Evolutionary conservation across 2,113 vertebrate genomes (phyloP).

Genomic region (Tachysurus vachellii): DNA sequence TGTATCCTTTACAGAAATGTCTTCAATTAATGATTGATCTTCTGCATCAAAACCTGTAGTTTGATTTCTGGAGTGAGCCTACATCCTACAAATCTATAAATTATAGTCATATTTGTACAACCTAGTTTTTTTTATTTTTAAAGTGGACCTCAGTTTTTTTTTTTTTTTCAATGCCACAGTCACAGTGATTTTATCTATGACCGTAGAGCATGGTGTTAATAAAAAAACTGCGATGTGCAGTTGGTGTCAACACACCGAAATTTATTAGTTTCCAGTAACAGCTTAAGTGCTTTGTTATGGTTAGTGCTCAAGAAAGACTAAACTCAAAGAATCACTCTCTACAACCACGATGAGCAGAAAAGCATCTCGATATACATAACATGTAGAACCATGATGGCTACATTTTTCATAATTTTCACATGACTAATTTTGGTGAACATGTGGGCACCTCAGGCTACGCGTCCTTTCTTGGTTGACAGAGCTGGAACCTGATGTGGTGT

Average conservation of each 20-base stretch:
- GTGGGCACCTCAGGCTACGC: too few relatives aligned
- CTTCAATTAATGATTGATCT: neutral
- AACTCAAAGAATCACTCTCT: neutral
- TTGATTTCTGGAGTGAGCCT: neutral
- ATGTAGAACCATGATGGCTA: neutral
- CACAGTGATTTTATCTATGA: neutral
- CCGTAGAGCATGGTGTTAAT: neutral
- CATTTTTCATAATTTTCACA: neutral
- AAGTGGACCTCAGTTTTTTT: neutral
- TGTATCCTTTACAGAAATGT: constrained; percentile 78
- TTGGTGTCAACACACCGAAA: neutral
- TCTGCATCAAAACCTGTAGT: neutral
- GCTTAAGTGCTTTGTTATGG: neutral
- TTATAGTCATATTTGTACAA: neutral
- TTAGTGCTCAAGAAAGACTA: neutral
- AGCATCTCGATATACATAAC: neutral
- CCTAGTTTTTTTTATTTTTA: too few relatives aligned
- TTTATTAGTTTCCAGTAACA: neutral
- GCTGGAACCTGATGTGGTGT: too few relatives aligned
- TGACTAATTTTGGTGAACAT: neutral
- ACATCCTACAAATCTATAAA: neutral
- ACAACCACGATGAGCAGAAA: neutral
- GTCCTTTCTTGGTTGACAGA: too few relatives aligned
- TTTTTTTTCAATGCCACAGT: neutral
- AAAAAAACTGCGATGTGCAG: neutral